These are phyloP conservation scores for Elanus axillaris DNA, from an alignment of 2,113 vertebrate genomes.

Conservation along the genomic window DNA sequence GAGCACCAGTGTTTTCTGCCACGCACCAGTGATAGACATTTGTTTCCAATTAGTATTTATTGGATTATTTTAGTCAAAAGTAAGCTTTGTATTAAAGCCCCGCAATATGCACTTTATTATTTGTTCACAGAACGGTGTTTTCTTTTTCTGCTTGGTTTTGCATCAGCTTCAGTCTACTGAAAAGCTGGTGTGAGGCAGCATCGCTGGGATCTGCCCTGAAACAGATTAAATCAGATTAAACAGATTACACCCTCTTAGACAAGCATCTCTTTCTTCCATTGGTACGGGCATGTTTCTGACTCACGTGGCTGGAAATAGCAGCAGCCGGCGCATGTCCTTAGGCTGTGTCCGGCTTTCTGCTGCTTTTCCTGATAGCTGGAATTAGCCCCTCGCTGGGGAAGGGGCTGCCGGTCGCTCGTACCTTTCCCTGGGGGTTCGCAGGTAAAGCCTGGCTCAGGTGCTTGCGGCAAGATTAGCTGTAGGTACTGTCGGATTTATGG, in stretches of 20 bases:
- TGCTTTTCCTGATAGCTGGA: neutral
- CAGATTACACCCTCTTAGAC: neutral
- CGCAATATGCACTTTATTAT: neutral
- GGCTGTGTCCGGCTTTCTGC: neutral
- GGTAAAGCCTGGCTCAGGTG: neutral
- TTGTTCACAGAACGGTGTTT: neutral
- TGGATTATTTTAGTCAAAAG: constrained; percentile 5
- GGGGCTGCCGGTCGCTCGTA: neutral
- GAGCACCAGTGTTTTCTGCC: neutral
- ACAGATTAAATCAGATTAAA: neutral
- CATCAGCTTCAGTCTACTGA: neutral
- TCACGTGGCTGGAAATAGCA: neutral
- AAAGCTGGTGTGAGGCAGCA: neutral
- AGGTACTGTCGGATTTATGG: neutral
- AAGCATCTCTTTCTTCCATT: neutral
- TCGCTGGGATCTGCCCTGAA: neutral
- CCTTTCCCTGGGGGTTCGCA: neutral
- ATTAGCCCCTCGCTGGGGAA: neutral
- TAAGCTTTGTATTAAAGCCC: neutral
- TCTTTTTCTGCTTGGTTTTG: neutral
- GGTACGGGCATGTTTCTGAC: neutral
- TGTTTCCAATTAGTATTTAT: constrained; percentile 40
- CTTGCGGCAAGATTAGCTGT: neutral
- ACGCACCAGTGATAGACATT: neutral
- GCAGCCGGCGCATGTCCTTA: accelerated